These are phyloP conservation scores for Schizopygopsis pylzovi DNA, from an alignment of 2,797 vertebrate genomes.

Conservation along the genomic window DNA sequence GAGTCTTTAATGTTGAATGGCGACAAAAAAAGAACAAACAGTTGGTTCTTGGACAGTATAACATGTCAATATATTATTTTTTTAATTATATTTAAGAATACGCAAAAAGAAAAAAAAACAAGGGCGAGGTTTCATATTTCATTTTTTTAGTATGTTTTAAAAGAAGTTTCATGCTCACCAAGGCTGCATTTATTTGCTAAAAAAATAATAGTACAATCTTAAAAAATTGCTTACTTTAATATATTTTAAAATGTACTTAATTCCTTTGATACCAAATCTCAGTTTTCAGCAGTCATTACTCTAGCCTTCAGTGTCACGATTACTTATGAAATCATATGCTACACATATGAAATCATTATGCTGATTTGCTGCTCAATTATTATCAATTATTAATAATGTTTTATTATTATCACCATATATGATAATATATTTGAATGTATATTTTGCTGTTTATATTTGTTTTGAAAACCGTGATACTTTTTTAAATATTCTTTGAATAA, in stretches of 20 bases:
- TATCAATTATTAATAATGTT: no score
- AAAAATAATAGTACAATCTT: background rate
- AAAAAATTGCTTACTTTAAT: background rate
- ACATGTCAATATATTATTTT: background rate
- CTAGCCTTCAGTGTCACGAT: background rate
- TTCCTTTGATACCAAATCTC: background rate
- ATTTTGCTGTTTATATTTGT: no score
- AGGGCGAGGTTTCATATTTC: background rate
- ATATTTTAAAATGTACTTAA: background rate
- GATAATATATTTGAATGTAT: no score
- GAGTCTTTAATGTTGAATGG: conserved; percentile 43
- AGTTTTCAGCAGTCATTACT: background rate
- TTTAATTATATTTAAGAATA: no score
- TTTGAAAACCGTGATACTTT: no score
- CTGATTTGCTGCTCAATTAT: background rate
- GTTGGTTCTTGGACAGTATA: conserved; percentile 37
- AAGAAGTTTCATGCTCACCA: background rate
- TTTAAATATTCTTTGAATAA: no score
- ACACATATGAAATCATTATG: background rate
- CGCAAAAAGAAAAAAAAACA: background rate
- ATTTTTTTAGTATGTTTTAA: background rate
- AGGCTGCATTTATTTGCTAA: no score
- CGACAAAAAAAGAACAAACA: conserved; percentile 38
- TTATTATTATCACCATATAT: no score
- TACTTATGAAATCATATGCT: background rate